These are phyloP conservation scores for Mormyrops attenuatus DNA, from an alignment of 2,797 vertebrate genomes.

Conservation along the genomic window DNA sequence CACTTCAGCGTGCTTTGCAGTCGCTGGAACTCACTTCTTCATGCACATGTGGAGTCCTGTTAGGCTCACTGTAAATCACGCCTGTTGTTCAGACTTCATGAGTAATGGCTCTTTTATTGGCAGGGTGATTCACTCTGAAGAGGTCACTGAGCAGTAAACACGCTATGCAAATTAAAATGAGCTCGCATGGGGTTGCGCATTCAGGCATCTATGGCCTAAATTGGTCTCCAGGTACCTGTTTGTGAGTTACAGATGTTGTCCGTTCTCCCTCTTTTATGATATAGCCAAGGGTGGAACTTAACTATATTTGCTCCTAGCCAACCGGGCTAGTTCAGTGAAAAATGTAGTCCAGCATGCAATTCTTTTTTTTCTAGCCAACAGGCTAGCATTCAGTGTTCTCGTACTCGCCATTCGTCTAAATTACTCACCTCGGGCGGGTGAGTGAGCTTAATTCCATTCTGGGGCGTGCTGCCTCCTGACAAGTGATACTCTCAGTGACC, in stretches of 20 bases:
- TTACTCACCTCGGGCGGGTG: not conserved
- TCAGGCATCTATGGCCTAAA: not conserved
- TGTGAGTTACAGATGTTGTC: not conserved
- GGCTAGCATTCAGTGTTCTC: not conserved
- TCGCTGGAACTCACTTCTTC: not conserved
- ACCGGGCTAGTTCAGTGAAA: not conserved
- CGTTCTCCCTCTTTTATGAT: not conserved
- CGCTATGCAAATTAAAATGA: not conserved
- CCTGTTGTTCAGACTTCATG: not conserved
- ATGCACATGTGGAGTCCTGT: not conserved
- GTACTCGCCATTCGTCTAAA: not conserved
- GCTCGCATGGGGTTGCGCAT: not conserved
- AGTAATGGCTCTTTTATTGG: not conserved
- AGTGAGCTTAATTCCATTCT: not conserved
- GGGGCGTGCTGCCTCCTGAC: not conserved
- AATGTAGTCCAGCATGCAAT: not conserved
- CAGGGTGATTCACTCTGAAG: not conserved
- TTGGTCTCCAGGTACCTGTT: not conserved
- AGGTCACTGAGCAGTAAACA: constrained; percentile 8
- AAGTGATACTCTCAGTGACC: not conserved
- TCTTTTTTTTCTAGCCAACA: not conserved
- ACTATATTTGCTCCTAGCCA: not conserved
- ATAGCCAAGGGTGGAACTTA: not conserved
- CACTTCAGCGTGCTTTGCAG: not conserved
- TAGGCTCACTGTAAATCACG: not conserved